Evolutionary conservation across 2,888 invertebrate genomes (phyloP), one percentile per base, ranked within the genome.

Genomic region (Nomada flava): DNA sequence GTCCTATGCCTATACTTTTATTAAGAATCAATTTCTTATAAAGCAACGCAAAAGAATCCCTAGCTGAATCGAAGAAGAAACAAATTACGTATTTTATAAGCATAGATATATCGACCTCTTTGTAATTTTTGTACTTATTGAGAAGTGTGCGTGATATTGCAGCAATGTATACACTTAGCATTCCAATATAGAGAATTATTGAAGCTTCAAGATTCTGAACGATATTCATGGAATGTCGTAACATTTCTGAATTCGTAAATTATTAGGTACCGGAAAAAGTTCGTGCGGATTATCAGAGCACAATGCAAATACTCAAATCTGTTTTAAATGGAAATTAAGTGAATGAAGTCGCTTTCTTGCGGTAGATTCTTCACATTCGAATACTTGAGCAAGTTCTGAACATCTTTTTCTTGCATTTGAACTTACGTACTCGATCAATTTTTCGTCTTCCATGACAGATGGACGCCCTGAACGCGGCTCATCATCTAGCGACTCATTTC

Each of bases 1-100:
- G 65, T 64, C 73, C 65, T 47, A 57, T 11, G 29, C 23, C 9
- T 20, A 13, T 55, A 63, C 42, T 64, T 64, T 13, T 23, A 53
- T 63, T n/a, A 2, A 42, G 15, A 36, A 50, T 20, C 26, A 26
- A 18, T 23, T 42, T 36, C 7, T 42, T 15, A 26, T 9, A n/a
- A 23, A 57, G 57, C 2, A 5, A 36, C 23, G 7, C 42, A n/a
- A 44, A 29, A n/a, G 20, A 44, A 29, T 59, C 15, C 20, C 23
- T 44, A 57, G 69, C 11, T 47, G 13, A 59, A 9, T 57, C 59
- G 26, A 44, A 44, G 18, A 29, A 26, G 36, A 7, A 44, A 26
- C 13, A 26, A 36, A 29, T n/a, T n/a, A 3, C 26, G n/a, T 15
- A 11, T 9, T 36, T 5, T 20, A 23, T 9, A 23, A 26, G 47